Evolutionary conservation across 2,797 vertebrate species (phyloP).

Genomic region (Peromyscus eremicus): DNA sequence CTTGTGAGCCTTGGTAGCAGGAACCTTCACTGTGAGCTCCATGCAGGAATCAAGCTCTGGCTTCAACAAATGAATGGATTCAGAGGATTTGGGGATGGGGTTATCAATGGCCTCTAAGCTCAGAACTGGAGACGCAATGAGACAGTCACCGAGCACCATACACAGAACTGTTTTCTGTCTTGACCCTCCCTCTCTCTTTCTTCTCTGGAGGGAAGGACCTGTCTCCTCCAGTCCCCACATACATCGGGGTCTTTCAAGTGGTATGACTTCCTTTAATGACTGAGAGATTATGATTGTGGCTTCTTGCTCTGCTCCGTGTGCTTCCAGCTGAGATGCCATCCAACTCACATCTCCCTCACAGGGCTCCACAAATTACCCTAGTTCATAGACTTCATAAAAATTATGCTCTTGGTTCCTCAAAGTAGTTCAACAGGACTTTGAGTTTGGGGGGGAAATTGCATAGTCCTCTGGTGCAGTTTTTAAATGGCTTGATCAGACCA

Average conservation of each 20-base stretch:
- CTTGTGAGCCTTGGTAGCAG: slow-evolving; percentile 5
- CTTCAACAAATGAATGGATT: slow-evolving; percentile 31
- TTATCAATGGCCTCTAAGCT: slow-evolving; percentile 50
- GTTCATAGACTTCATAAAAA: slow-evolving; percentile 66
- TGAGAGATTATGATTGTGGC: slow-evolving; percentile 35
- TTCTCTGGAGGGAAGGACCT: slow-evolving; percentile 51
- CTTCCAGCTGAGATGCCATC: slow-evolving; percentile 67
- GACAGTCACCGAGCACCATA: slow-evolving; percentile 39
- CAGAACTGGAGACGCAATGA: slow-evolving; percentile 46
- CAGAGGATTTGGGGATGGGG: slow-evolving; percentile 56
- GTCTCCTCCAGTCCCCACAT: slow-evolving; percentile 53
- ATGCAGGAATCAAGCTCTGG: slow-evolving; percentile 75
- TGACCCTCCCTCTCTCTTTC: slow-evolving; percentile 8
- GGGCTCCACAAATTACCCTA: slow-evolving; percentile 60
- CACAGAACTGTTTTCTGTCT: slow-evolving; percentile 56
- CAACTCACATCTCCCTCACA: slow-evolving; percentile 80
- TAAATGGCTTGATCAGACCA: slow-evolving; percentile 59
- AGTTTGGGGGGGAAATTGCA: slow-evolving; percentile 55
- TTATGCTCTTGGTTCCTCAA: slow-evolving; percentile 73
- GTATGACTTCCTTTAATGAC: slow-evolving; percentile 77
- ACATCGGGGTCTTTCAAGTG: slow-evolving; percentile 66
- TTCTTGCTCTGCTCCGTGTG: slow-evolving; percentile 70
- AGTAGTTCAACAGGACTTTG: slow-evolving; percentile 64
- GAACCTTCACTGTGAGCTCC: slow-evolving; percentile 71
- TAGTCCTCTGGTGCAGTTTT: slow-evolving; percentile 57